Percentiles rank a stretch among this genome's conserved stretches.
phyloP scores from a whole-genome alignment of 2,888 invertebrate species.

The Mythimna pallens region DNA sequence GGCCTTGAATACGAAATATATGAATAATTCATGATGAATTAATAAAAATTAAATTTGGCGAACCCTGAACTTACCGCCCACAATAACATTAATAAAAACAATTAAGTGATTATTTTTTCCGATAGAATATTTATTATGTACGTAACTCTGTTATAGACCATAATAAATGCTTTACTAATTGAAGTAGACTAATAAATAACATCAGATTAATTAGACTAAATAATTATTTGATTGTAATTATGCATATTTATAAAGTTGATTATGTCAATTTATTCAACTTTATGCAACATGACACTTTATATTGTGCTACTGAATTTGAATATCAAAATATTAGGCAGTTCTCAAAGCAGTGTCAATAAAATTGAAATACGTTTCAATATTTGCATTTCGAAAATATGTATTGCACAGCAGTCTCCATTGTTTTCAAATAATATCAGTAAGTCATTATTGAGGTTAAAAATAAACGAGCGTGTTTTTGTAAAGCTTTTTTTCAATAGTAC shows the following conservation, averaged over 20 bases:
- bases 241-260: neutral
- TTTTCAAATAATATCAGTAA: neutral
- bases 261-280: slow-evolving; percentile 23
- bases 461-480: neutral
- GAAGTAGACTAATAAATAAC: slow-evolving; percentile 11
- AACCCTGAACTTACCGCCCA: slow-evolving; percentile 20
- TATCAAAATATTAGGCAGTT: slow-evolving; percentile 7
- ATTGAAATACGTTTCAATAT: neutral
- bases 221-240: slow-evolving; percentile 4
- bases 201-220: slow-evolving; percentile 7
- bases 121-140: neutral
- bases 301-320: slow-evolving; percentile 9
- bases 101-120: neutral
- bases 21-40: slow-evolving; percentile 32
- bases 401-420: neutral
- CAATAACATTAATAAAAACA: neutral
- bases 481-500: neutral
- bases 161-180: neutral
- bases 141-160: neutral
- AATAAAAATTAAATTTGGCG: slow-evolving; percentile 17
- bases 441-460: neutral
- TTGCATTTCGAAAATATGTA: slow-evolving; percentile 10
- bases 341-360: too few species aligned
- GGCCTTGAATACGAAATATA: slow-evolving; percentile 6
- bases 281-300: slow-evolving; percentile 12